phyloP scores from a whole-genome alignment of 1,140 invertebrate genomes.

The Cotesia chilonis region DNA sequence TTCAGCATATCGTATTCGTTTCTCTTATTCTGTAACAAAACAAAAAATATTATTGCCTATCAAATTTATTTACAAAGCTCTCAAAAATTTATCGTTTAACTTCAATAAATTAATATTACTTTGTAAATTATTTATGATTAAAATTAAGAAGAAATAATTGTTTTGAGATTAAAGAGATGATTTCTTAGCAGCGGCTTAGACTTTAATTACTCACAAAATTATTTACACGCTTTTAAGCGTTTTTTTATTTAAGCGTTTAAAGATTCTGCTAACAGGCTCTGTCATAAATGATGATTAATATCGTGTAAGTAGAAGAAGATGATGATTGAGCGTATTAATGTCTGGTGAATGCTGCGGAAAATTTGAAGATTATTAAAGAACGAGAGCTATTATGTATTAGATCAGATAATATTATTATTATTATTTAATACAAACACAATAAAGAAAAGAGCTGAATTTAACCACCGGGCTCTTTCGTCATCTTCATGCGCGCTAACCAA shows the following conservation, averaged over 20 bases:
- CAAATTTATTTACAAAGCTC: slow-evolving; percentile 62
- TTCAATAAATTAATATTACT: too few species aligned
- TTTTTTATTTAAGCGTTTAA: too few species aligned
- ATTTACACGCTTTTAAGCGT: too few species aligned
- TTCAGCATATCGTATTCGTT: slow-evolving; percentile 51
- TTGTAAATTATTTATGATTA: too few species aligned
- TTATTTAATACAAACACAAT: slow-evolving; percentile 4
- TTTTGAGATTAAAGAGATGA: too few species aligned
- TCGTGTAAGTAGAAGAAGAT: background rate
- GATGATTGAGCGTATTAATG: background rate
- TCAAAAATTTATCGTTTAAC: slow-evolving; percentile 39
- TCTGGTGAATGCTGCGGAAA: slow-evolving; percentile 1
- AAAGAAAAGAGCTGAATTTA: slow-evolving; percentile 13
- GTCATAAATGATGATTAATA: background rate
- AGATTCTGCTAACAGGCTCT: too few species aligned
- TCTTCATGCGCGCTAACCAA: background rate
- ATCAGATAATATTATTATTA: background rate
- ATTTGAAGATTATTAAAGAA: slow-evolving; percentile 36
- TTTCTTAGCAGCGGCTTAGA: too few species aligned
- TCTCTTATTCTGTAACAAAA: slow-evolving; percentile 28
- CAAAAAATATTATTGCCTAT: slow-evolving; percentile 42
- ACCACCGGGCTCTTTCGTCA: slow-evolving; percentile 9
- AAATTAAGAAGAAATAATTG: too few species aligned
- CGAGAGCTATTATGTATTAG: background rate
- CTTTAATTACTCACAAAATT: too few species aligned